Conservation (phyloP, 2,113 vertebrate species). For the Hymenochirus boettgeri region DNA sequence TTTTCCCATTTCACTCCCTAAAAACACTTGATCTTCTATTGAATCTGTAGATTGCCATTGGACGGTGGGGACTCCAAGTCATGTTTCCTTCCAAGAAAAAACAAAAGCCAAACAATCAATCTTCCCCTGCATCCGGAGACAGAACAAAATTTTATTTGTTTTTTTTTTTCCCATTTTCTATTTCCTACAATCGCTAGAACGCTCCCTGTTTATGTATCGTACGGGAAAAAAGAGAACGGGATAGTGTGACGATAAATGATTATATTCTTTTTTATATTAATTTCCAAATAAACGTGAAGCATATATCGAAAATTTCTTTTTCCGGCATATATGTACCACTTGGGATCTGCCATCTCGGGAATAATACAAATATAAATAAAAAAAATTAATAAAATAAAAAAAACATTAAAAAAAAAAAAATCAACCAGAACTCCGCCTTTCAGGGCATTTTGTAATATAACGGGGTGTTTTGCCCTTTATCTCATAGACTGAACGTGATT, state of each 20-base stretch:
- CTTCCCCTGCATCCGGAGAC: slow-evolving; percentile 62
- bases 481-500: slow-evolving; percentile 70
- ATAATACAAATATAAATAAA: slow-evolving; percentile 61
- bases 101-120: slow-evolving; percentile 54
- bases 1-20: no score
- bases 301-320: slow-evolving; percentile 65
- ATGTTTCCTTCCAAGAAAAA: slow-evolving; percentile 62
- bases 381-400: no score
- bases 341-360: slow-evolving; percentile 60
- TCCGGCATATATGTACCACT: slow-evolving; percentile 58
- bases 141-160: slow-evolving; percentile 46
- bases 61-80: slow-evolving; percentile 60
- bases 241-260: slow-evolving; percentile 64
- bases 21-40: no score
- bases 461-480: slow-evolving; percentile 75
- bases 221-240: slow-evolving; percentile 58
- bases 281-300: slow-evolving; percentile 68
- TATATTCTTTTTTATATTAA: slow-evolving; percentile 72
- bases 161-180: neutral
- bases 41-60: slow-evolving; percentile 62
- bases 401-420: no score
- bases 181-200: slow-evolving; percentile 45
- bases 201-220: slow-evolving; percentile 73
- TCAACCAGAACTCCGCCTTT: no score
- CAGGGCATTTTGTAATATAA: slow-evolving; percentile 61